These are phyloP conservation scores for Brachynemurus nebulosus DNA, from an alignment of 2,888 invertebrate genomes.

Conservation along the genomic window DNA sequence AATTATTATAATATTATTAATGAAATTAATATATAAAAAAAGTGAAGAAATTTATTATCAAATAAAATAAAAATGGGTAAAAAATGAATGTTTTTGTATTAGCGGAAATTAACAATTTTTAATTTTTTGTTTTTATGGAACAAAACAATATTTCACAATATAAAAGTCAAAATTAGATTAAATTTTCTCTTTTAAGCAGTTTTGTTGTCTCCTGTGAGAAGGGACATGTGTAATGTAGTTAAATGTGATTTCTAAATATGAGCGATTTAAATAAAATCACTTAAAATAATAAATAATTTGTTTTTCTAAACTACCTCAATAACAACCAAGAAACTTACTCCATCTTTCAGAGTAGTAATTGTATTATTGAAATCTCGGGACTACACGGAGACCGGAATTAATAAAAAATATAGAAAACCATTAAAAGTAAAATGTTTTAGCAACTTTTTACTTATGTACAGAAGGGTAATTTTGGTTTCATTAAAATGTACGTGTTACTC, in stretches of 20 bases:
- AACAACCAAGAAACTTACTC: no score
- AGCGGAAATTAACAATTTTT: conserved; percentile 8
- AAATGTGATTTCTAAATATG: conserved; percentile 28
- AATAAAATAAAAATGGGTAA: background rate
- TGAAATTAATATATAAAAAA: conserved; percentile 1
- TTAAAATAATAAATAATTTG: conserved; percentile 1
- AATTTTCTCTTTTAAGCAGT: background rate
- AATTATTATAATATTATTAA: conserved; percentile 2
- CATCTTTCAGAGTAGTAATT: no score
- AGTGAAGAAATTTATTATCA: conserved; percentile 3
- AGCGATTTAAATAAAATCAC: conserved; percentile 26
- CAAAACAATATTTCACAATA: background rate
- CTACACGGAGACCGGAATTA: no score
- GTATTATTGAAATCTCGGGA: no score
- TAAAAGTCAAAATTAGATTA: background rate
- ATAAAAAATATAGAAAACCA: no score
- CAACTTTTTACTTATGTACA: no score
- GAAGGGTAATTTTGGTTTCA: no score
- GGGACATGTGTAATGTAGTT: conserved; percentile 9
- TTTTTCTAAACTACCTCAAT: no score
- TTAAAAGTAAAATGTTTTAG: no score
- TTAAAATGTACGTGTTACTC: no score
- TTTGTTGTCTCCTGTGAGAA: conserved; percentile 6
- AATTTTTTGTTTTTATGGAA: background rate
- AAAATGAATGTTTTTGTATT: conserved; percentile 9